These are phyloP conservation scores for Ptychobarbus kaznakovi DNA, from an alignment of 2,797 vertebrate species.

Conservation along the genomic window DNA sequence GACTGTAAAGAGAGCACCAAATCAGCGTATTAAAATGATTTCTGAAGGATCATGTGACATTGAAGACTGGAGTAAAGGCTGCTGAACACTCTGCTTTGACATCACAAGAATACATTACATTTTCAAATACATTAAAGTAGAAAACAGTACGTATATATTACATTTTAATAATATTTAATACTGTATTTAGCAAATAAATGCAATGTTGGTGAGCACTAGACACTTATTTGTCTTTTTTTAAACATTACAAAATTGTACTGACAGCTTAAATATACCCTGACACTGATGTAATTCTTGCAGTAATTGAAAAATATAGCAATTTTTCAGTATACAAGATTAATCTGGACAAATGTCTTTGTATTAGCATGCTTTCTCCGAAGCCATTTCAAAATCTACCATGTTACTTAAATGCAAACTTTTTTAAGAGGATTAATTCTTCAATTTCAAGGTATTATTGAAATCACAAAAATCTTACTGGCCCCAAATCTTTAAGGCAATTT, in stretches of 20 bases:
- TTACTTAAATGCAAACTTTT: no score
- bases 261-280: background rate
- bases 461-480: no score
- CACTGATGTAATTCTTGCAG: background rate
- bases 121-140: background rate
- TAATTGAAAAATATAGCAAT: background rate
- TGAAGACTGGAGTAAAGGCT: background rate
- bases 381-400: background rate
- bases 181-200: background rate
- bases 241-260: no score
- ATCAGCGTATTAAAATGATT: background rate
- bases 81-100: background rate
- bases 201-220: background rate
- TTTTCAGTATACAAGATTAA: background rate
- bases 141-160: background rate
- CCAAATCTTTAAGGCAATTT: no score
- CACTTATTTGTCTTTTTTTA: no score
- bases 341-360: constrained; percentile 6
- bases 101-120: background rate
- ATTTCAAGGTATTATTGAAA: no score
- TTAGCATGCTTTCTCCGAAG: background rate
- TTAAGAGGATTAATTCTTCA: no score
- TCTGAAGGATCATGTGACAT: background rate
- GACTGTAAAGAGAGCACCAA: background rate
- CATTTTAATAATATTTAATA: background rate